These are phyloP conservation scores for Pandemis corylana DNA, from an alignment of 2,888 invertebrate genomes.

Conservation along the genomic window DNA sequence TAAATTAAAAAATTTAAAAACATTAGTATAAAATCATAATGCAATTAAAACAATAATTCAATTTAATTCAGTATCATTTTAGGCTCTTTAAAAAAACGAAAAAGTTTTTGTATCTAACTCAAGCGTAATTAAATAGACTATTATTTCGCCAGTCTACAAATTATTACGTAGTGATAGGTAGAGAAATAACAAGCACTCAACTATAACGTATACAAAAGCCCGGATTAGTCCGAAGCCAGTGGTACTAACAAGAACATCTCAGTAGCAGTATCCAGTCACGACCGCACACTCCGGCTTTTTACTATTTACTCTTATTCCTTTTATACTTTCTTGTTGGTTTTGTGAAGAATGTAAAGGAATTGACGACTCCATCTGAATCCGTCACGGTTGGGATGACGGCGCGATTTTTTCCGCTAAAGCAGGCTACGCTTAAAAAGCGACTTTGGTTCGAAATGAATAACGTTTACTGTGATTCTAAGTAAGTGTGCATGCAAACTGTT, in stretches of 20 bases:
- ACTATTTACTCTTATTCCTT: slow-evolving; percentile 39
- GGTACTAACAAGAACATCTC: slow-evolving; percentile 33
- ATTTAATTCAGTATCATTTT: no score
- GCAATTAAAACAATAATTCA: no score
- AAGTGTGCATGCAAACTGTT: slow-evolving; percentile 35
- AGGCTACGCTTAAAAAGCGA: neutral
- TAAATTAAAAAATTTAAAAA: no score
- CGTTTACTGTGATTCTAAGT: neutral
- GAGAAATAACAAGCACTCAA: neutral
- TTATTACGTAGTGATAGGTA: neutral
- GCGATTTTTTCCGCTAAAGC: slow-evolving; percentile 41
- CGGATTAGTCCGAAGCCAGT: slow-evolving; percentile 18
- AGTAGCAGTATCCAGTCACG: slow-evolving; percentile 44
- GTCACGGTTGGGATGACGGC: slow-evolving; percentile 41
- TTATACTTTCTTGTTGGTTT: slow-evolving; percentile 43
- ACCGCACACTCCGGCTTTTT: slow-evolving; percentile 40
- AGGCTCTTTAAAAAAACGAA: no score
- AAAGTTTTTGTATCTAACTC: no score
- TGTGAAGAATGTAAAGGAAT: slow-evolving; percentile 42
- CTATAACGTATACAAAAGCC: neutral
- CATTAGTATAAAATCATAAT: no score
- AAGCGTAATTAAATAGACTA: no score
- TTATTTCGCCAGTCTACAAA: no score
- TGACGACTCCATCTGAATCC: slow-evolving; percentile 43
- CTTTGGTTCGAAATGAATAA: neutral